Percentiles rank a stretch among this genome's conserved stretches.
Evolutionary conservation across 2,888 invertebrate species (phyloP).

Genomic region (Melanargia galathea): DNA sequence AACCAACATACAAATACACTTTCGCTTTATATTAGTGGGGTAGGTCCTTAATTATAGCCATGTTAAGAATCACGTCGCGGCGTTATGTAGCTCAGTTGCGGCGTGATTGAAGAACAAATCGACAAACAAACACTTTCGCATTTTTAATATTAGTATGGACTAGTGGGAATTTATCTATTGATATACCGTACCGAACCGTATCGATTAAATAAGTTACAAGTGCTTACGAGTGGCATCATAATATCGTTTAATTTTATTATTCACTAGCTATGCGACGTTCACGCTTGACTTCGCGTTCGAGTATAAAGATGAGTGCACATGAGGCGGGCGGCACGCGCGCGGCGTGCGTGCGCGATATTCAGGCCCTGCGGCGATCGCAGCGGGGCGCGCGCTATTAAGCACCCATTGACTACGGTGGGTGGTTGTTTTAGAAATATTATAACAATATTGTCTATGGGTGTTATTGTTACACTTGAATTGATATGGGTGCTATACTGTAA

Average conservation of each 20-base stretch:
- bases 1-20: too few relatives aligned
- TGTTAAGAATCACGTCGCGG: too few relatives aligned
- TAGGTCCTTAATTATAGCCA: too few relatives aligned
- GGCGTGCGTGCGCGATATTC: slow-evolving; percentile 57
- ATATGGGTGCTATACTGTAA: slow-evolving; percentile 3
- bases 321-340: slow-evolving; percentile 49
- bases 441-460: slow-evolving; percentile 34
- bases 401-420: slow-evolving; percentile 38
- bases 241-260: slow-evolving; percentile 14
- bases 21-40: too few relatives aligned
- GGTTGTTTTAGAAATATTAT: slow-evolving; percentile 33
- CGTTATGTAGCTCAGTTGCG: too few relatives aligned
- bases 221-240: background rate
- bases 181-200: background rate
- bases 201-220: background rate
- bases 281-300: slow-evolving; percentile 34
- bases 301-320: slow-evolving; percentile 54
- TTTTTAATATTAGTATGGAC: too few relatives aligned
- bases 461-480: slow-evolving; percentile 21
- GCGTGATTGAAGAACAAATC: too few relatives aligned
- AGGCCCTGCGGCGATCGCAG: slow-evolving; percentile 57
- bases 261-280: slow-evolving; percentile 3
- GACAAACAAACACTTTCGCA: too few relatives aligned
- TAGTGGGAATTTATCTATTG: too few relatives aligned
- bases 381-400: slow-evolving; percentile 41